Evolutionary conservation across 2,797 vertebrate genomes (phyloP).

Genomic region (Hypotaenidia philippensis): DNA sequence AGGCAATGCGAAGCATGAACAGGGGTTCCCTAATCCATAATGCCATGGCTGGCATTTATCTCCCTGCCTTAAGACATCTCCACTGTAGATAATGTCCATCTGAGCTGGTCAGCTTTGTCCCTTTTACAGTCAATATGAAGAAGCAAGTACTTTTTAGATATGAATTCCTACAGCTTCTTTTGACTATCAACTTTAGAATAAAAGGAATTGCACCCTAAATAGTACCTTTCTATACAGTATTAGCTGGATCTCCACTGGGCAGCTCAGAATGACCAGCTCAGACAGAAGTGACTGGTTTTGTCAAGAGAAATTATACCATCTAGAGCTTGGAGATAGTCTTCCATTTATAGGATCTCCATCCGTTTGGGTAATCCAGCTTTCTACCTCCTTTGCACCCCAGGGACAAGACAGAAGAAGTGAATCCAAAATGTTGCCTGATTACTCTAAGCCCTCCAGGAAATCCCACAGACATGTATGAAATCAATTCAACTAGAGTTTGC

Average conservation of each 20-base stretch:
- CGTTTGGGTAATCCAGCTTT: neutral
- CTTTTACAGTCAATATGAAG: neutral
- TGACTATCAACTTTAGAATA: neutral
- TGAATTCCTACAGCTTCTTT: neutral
- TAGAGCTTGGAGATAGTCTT: rapidly evolving
- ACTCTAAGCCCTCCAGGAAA: neutral
- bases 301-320: neutral
- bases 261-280: neutral
- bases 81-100: too few species aligned
- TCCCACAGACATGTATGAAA: neutral
- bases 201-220: neutral
- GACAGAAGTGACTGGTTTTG: neutral
- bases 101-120: neutral
- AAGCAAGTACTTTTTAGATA: neutral
- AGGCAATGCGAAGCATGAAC: neutral
- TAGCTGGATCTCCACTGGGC: neutral
- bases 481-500: neutral
- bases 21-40: neutral
- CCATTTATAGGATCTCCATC: neutral
- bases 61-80: neutral
- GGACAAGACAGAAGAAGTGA: neutral
- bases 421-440: neutral
- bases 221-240: neutral
- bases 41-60: neutral
- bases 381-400: neutral